phyloP scores from a whole-genome alignment of 2,797 vertebrate species.

The Poecilia gillii region DNA sequence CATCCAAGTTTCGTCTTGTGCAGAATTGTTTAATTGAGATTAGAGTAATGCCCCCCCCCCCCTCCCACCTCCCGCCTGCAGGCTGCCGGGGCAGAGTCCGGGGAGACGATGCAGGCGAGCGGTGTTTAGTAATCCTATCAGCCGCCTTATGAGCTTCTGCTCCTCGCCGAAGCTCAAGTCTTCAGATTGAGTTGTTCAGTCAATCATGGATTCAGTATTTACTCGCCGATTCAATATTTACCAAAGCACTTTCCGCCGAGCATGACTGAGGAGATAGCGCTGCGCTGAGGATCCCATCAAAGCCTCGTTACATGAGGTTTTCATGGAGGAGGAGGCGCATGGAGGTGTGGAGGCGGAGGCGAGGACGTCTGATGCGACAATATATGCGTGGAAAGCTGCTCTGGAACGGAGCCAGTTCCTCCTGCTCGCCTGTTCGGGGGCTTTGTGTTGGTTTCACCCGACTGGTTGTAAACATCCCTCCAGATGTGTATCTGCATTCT shows the following conservation, averaged over 20 bases:
- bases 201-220: slow-evolving; percentile 76
- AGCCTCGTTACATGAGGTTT: slow-evolving; percentile 51
- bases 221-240: slow-evolving; percentile 72
- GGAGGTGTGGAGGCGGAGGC: neutral
- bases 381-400: slow-evolving; percentile 22
- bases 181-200: slow-evolving; percentile 70
- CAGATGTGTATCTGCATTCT: slow-evolving; percentile 54
- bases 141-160: slow-evolving; percentile 47
- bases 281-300: slow-evolving; percentile 53
- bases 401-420: slow-evolving; percentile 48
- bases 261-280: slow-evolving; percentile 39
- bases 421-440: slow-evolving; percentile 25
- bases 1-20: slow-evolving; percentile 24
- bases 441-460: slow-evolving; percentile 40
- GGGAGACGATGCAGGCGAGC: slow-evolving; percentile 41
- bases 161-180: slow-evolving; percentile 48
- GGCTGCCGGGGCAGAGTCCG: slow-evolving; percentile 26
- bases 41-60: slow-evolving; percentile 47
- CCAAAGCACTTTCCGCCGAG: slow-evolving; percentile 46
- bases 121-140: slow-evolving; percentile 71
- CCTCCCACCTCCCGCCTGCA: slow-evolving; percentile 20
- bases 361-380: slow-evolving; percentile 21
- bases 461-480: slow-evolving; percentile 46
- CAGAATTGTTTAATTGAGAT: slow-evolving; percentile 56
- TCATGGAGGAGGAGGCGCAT: slow-evolving; percentile 22